phyloP scores from a whole-genome alignment of 1,140 invertebrate genomes.

The Drosophila kepulauana region DNA sequence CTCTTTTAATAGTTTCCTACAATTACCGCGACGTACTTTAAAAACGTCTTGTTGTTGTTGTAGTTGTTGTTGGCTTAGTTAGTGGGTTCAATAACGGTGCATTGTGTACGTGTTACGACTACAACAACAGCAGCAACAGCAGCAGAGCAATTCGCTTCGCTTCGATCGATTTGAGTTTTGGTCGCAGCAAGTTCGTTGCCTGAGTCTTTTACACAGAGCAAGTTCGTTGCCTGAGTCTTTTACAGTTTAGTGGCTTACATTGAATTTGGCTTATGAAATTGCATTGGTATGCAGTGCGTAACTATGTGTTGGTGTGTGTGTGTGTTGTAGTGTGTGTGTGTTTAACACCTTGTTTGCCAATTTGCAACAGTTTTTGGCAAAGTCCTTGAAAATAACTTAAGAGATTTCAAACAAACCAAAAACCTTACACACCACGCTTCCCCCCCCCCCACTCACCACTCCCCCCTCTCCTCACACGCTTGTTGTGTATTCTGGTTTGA shows the following conservation, averaged over 20 bases:
- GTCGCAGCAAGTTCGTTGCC: conserved; percentile 32
- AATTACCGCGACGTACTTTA: conserved; percentile 34
- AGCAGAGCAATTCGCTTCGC: neutral
- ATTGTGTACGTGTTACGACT: conserved; percentile 55
- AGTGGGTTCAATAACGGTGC: conserved; percentile 80
- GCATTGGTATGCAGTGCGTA: conserved; percentile 22
- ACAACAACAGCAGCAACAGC: neutral
- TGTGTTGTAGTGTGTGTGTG: conserved; percentile 12
- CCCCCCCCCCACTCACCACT: neutral
- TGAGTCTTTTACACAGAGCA: conserved; percentile 68
- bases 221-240: conserved; percentile 73
- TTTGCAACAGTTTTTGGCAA: conserved; percentile 38
- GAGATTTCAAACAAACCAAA: conserved; percentile 19
- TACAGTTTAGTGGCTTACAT: conserved; percentile 39
- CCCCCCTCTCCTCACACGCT: neutral
- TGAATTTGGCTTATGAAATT: conserved; percentile 69
- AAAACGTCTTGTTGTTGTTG: conserved; percentile 22
- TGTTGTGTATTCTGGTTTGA: conserved; percentile 40
- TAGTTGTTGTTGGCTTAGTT: conserved; percentile 35
- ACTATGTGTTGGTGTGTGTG: neutral
- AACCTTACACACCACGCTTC: neutral
- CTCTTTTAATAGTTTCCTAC: conserved; percentile 32
- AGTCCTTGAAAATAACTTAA: conserved; percentile 63
- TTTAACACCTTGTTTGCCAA: conserved; percentile 45
- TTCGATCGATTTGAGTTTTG: neutral